These are phyloP conservation scores for Pachycephala philippinensis DNA, from an alignment of 2,113 vertebrate species.

Conservation along the genomic window DNA sequence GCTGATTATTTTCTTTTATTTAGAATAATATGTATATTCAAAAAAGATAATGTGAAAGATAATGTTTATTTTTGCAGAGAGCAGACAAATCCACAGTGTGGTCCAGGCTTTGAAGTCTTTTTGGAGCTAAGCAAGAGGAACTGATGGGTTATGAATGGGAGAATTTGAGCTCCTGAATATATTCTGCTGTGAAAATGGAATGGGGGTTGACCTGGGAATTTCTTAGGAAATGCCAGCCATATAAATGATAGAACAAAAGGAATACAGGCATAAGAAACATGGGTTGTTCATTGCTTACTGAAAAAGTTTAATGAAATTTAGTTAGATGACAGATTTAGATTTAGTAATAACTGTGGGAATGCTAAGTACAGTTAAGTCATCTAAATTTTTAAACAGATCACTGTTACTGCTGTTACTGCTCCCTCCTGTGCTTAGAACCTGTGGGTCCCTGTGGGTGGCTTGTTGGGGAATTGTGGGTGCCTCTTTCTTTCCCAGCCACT, in stretches of 20 bases:
- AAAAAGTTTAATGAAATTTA: neutral
- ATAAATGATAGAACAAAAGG: neutral
- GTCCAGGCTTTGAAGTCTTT: neutral
- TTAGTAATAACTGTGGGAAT: neutral
- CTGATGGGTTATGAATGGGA: neutral
- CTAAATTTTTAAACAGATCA: neutral
- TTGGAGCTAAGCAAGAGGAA: neutral
- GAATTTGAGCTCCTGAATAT: neutral
- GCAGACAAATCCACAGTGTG: neutral
- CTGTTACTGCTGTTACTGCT: neutral
- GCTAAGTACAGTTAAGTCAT: neutral
- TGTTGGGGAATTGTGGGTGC: neutral
- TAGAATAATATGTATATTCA: neutral
- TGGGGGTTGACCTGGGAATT: neutral
- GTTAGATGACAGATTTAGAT: neutral
- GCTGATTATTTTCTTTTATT: neutral
- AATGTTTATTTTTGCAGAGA: neutral
- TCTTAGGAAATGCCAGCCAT: neutral
- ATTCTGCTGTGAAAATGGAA: neutral
- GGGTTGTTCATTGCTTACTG: neutral
- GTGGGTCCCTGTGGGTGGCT: neutral
- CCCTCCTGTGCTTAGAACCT: accelerated
- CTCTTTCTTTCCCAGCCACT: neutral
- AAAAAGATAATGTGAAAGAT: neutral
- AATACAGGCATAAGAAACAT: neutral